A percentile compares a stretch with the other conserved stretches of the same genome.
Evolutionary conservation across 2,113 vertebrate genomes (phyloP).

Genomic region (Ginglymostoma cirratum): DNA sequence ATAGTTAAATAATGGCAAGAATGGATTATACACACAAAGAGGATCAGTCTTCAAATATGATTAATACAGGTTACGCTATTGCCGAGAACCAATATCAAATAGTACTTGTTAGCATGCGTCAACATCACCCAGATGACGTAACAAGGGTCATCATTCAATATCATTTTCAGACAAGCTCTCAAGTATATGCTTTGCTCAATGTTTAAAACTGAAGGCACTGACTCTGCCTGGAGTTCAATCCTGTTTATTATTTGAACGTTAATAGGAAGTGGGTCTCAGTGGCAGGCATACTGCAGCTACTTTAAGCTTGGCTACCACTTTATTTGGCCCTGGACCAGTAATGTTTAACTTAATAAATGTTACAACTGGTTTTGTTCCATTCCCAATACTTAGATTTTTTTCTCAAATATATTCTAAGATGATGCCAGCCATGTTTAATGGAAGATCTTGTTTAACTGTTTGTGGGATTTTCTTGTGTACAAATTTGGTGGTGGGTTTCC

Average conservation of each 20-base stretch:
- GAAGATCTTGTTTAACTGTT: not conserved
- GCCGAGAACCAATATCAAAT: not conserved
- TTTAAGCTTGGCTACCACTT: not conserved
- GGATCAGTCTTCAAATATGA: slow-evolving; percentile 16
- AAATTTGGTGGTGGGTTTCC: not conserved
- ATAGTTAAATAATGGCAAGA: not conserved
- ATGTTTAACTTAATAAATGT: not conserved
- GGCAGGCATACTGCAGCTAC: not conserved
- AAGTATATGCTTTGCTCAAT: not conserved
- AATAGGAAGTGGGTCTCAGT: not conserved
- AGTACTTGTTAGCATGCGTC: not conserved
- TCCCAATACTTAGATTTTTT: too few species aligned
- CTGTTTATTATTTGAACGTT: not conserved
- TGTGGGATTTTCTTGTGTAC: not conserved
- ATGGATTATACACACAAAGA: not conserved
- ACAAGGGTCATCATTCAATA: not conserved
- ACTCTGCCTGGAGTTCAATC: not conserved
- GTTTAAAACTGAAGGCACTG: not conserved
- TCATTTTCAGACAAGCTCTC: not conserved
- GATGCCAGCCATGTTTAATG: not conserved
- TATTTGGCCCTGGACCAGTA: not conserved
- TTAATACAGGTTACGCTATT: not conserved
- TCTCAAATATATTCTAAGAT: not conserved
- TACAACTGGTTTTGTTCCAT: not conserved
- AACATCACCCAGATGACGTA: not conserved